phyloP scores from a whole-genome alignment of 2,797 vertebrate genomes.

The Sciurus carolinensis region DNA sequence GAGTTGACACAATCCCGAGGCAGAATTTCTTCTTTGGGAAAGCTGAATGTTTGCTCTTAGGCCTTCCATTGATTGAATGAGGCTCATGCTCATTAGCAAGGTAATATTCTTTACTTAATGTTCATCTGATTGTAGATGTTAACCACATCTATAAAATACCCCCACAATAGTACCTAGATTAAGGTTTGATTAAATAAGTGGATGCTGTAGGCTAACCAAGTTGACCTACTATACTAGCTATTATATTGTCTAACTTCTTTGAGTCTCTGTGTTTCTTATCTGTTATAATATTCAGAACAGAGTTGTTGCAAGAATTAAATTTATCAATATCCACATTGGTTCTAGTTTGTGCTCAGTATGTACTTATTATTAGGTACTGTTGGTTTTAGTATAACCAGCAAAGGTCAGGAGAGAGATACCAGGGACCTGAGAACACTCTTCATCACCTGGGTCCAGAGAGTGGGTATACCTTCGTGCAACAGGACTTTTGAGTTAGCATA shows the following conservation, averaged over 20 bases:
- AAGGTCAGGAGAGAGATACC: background rate
- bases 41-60: background rate
- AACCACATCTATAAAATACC: background rate
- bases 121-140: background rate
- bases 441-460: background rate
- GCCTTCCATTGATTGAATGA: background rate
- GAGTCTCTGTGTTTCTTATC: background rate
- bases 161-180: background rate
- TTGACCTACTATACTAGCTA: background rate
- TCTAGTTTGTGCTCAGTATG: background rate
- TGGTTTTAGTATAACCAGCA: background rate
- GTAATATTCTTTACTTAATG: slow-evolving; percentile 9
- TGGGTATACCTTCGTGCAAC: background rate
- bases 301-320: background rate
- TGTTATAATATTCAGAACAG: background rate
- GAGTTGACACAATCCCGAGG: background rate
- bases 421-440: background rate
- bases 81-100: background rate
- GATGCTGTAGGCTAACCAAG: background rate
- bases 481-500: background rate
- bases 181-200: background rate
- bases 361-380: background rate
- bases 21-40: background rate
- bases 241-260: background rate
- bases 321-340: background rate